Evolutionary conservation across 2,888 invertebrate genomes (phyloP).

Genomic region (Habrosyne pyritoides): DNA sequence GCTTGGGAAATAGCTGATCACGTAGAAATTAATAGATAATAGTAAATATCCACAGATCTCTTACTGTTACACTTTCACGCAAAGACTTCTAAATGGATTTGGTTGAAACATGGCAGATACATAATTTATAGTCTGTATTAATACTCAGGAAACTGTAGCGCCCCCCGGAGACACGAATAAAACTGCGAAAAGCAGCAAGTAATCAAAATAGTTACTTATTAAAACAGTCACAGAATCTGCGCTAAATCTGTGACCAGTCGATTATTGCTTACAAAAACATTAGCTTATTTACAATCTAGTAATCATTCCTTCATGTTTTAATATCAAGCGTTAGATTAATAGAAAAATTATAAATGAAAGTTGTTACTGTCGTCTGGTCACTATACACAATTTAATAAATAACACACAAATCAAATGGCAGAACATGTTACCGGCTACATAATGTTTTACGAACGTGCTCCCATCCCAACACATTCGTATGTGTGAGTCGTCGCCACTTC

Average conservation of each 20-base stretch:
- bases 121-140: too few relatives aligned
- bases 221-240: not conserved
- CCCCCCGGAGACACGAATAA: too few relatives aligned
- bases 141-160: too few relatives aligned
- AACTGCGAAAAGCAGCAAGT: too few relatives aligned
- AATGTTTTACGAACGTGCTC: not conserved
- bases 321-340: not conserved
- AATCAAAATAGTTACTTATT: too few relatives aligned
- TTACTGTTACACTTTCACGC: too few relatives aligned
- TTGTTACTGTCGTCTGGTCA: not conserved
- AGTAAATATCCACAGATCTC: too few relatives aligned
- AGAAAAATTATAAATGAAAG: not conserved
- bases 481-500: not conserved
- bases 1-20: too few relatives aligned
- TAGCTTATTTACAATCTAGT: not conserved
- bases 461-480: not conserved
- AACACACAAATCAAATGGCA: not conserved
- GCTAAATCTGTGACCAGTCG: not conserved
- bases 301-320: not conserved
- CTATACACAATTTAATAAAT: conserved; percentile 2
- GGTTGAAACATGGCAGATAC: too few relatives aligned
- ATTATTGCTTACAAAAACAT: not conserved
- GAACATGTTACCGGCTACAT: not conserved
- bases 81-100: too few relatives aligned
- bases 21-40: too few relatives aligned